These are phyloP conservation scores for Scytalopus superciliaris DNA, from an alignment of 2,113 vertebrate genomes.

Conservation along the genomic window DNA sequence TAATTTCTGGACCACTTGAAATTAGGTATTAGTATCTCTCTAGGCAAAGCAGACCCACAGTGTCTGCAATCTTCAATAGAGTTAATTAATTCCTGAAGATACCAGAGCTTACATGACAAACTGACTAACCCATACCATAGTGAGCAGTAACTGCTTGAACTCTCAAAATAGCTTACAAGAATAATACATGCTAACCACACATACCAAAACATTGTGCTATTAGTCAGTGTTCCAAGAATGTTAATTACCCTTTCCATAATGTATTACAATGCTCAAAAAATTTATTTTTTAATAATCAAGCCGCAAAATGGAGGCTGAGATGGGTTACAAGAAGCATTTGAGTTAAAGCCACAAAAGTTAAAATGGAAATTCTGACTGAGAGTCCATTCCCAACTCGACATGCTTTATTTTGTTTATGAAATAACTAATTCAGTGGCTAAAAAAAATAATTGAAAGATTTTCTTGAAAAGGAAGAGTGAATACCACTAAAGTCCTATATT, in stretches of 20 bases:
- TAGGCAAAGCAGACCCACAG: not conserved
- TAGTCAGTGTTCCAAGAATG: not conserved
- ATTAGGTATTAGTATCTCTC: not conserved
- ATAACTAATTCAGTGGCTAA: not conserved
- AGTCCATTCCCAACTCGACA: not conserved
- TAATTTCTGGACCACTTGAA: not conserved
- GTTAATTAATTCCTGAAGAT: not conserved
- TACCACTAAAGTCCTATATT: not conserved
- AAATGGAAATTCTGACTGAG: not conserved
- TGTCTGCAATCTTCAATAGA: not conserved
- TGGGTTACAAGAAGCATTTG: not conserved
- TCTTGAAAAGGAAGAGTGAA: not conserved
- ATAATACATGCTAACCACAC: slow-evolving; percentile 9
- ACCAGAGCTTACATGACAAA: not conserved
- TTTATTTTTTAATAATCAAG: slow-evolving; percentile 17
- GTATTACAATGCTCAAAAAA: not conserved
- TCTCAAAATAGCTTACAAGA: not conserved
- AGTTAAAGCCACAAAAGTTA: not conserved
- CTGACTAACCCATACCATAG: not conserved
- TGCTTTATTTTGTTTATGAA: not conserved
- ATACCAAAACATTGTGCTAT: not conserved
- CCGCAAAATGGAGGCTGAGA: not conserved
- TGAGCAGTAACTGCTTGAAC: not conserved
- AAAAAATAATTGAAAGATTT: not conserved
- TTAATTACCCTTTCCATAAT: not conserved